Conservation (phyloP, 2,113 vertebrate genomes). For the Montifringilla adamsi region DNA sequence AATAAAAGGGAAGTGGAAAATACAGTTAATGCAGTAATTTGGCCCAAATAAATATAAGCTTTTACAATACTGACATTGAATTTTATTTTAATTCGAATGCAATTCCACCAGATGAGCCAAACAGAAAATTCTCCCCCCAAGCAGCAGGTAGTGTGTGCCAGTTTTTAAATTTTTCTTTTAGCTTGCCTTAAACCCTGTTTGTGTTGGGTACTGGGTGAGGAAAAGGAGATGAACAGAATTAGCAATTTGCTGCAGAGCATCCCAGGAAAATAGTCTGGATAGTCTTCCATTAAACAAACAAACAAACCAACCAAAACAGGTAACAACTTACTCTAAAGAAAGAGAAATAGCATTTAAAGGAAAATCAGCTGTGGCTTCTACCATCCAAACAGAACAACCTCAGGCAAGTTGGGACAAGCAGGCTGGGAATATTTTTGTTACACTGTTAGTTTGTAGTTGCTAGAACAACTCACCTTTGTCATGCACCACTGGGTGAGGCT, state of each 20-base stretch:
- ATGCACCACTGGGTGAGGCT: not conserved
- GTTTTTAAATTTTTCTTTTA: not conserved
- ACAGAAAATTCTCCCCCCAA: not conserved
- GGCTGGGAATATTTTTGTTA: not conserved
- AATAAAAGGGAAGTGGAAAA: constrained; percentile 24
- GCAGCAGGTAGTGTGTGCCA: not conserved
- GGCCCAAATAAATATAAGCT: not conserved
- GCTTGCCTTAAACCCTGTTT: not conserved
- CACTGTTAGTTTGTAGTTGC: not conserved
- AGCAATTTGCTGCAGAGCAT: not conserved
- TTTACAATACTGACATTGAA: not conserved
- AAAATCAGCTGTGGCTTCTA: constrained; percentile 24
- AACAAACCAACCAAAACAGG: not conserved
- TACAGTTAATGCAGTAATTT: constrained; percentile 7
- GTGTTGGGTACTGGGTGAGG: not conserved
- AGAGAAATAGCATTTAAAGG: not conserved
- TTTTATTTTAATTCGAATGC: not conserved
- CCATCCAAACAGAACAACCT: not conserved
- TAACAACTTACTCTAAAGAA: not conserved
- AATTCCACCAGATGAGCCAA: not conserved
- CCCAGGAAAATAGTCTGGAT: not conserved
- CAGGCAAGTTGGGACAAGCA: not conserved
- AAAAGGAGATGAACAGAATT: not conserved
- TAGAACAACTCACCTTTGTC: constrained; percentile 41
- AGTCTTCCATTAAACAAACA: not conserved